These are phyloP conservation scores for Spheniscus mendiculus DNA, from an alignment of 2,113 vertebrate genomes.

Conservation along the genomic window DNA sequence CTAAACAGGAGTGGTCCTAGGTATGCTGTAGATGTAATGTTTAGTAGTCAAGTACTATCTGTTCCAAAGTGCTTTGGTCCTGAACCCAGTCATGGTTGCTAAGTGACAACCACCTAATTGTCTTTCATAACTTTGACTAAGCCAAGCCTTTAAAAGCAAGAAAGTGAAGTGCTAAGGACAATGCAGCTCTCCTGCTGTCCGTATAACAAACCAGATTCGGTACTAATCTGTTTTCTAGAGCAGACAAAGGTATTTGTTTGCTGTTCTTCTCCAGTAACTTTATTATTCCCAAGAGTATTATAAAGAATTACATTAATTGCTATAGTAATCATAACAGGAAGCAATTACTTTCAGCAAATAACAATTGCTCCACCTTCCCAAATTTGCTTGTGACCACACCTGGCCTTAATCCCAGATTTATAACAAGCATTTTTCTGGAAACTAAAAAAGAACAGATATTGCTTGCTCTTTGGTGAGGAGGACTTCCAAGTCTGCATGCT, in stretches of 20 bases:
- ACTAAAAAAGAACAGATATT: not conserved
- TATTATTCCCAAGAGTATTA: not conserved
- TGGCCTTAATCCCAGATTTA: not conserved
- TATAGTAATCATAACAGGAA: constrained; percentile 9
- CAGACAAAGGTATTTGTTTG: constrained; percentile 14
- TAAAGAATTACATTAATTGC: constrained; percentile 22
- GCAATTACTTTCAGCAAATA: constrained; percentile 21
- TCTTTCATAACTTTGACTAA: constrained; percentile 10
- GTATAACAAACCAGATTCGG: not conserved
- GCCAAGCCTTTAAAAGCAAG: not conserved
- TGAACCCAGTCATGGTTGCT: constrained; percentile 17
- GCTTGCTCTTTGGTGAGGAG: not conserved
- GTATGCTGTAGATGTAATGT: not conserved
- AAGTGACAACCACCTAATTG: constrained; percentile 28
- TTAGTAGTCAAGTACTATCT: not conserved
- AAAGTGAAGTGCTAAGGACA: not conserved
- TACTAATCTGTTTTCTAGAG: constrained; percentile 8
- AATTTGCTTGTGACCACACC: not conserved
- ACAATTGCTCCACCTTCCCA: not conserved
- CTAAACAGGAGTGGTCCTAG: not conserved
- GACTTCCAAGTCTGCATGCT: not conserved
- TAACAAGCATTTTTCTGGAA: not conserved
- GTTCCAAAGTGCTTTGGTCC: constrained; percentile 8
- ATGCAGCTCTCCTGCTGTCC: not conserved
- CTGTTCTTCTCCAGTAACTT: not conserved